Evolutionary conservation across 2,888 invertebrate species (phyloP).

Genomic region (Antitype chi): DNA sequence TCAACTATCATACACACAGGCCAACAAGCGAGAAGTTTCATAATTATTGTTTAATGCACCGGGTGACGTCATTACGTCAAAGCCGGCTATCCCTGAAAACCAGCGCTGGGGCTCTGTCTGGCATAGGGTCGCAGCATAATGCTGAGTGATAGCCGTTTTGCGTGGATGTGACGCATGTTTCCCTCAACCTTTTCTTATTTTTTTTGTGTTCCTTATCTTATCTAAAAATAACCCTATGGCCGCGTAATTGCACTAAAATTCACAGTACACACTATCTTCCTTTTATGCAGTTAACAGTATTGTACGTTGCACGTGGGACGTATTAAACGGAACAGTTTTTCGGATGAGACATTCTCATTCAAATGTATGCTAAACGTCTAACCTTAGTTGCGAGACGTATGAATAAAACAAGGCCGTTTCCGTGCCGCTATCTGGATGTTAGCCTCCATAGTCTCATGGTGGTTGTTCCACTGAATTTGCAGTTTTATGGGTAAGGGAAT

Average conservation of each 20-base stretch:
- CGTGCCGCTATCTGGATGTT: constrained; percentile 52
- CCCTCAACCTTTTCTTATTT: too few species aligned
- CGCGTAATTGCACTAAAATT: not conserved
- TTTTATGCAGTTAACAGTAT: constrained; percentile 48
- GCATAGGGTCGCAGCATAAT: too few species aligned
- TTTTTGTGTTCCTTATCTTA: too few species aligned
- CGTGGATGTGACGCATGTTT: too few species aligned
- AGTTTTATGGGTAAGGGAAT: constrained; percentile 20
- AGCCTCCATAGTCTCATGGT: constrained; percentile 38
- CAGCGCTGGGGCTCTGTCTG: too few species aligned
- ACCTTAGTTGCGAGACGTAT: constrained; percentile 61
- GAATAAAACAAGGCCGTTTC: constrained; percentile 66
- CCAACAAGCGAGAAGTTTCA: too few species aligned
- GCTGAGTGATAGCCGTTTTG: too few species aligned
- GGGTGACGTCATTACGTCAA: too few species aligned
- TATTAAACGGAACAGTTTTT: constrained; percentile 61
- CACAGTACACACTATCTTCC: constrained; percentile 1
- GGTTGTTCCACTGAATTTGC: constrained; percentile 41
- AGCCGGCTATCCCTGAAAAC: too few species aligned
- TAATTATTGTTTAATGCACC: too few species aligned
- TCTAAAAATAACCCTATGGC: not conserved
- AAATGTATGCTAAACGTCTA: constrained; percentile 69
- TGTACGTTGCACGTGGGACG: constrained; percentile 48
- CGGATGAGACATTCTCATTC: constrained; percentile 67
- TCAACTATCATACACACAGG: not conserved